A percentile compares a stretch with the other conserved stretches of the same genome.
Conservation (phyloP, 2,797 vertebrate genomes). For the Pantherophis vulpinus region DNA sequence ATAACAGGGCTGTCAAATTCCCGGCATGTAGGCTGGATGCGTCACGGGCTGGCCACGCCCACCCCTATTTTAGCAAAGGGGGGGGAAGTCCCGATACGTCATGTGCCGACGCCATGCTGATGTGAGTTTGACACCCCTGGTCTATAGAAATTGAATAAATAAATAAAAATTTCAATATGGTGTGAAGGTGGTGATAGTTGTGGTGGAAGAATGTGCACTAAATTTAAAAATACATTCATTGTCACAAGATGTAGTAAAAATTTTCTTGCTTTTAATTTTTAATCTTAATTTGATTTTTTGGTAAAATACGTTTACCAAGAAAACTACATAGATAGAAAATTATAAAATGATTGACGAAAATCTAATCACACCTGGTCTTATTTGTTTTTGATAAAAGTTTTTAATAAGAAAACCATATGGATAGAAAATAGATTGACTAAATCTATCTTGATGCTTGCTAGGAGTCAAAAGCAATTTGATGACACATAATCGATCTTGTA, state of each 20-base stretch:
- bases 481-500: not conserved
- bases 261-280: not conserved
- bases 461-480: not conserved
- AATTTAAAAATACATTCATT: not conserved
- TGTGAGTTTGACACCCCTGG: too few species aligned
- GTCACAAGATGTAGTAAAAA: not conserved
- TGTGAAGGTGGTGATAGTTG: not conserved
- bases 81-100: too few species aligned
- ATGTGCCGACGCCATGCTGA: too few species aligned
- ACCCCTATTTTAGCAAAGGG: too few species aligned
- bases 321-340: not conserved
- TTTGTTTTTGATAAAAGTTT: too few species aligned
- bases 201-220: not conserved
- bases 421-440: not conserved
- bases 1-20: too few species aligned
- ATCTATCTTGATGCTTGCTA: not conserved
- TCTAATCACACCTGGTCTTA: too few species aligned
- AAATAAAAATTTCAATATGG: not conserved
- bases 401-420: too few species aligned
- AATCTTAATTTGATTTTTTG: not conserved
- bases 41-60: too few species aligned
- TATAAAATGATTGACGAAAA: too few species aligned
- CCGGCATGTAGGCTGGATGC: rapidly evolving
- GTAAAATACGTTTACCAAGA: not conserved
- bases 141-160: too few species aligned